Conservation (phyloP, 1,140 invertebrate species). For the Cydia strobilella region DNA sequence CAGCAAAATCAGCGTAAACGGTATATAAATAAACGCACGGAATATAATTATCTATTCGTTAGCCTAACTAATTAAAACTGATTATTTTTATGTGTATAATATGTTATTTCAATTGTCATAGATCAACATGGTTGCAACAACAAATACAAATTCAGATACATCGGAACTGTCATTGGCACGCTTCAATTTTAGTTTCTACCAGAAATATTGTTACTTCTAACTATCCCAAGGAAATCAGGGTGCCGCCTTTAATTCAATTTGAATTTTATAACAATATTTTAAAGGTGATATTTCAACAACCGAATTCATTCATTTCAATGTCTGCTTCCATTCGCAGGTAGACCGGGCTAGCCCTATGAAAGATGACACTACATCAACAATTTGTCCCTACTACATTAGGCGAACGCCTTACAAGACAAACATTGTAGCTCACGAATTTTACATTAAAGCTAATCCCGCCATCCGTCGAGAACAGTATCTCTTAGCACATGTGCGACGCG, state of each 20-base stretch:
- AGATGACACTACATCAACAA: slow-evolving; percentile 75
- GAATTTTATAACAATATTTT: slow-evolving; percentile 39
- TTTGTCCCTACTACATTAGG: slow-evolving; percentile 62
- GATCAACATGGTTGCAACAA: slow-evolving; percentile 56
- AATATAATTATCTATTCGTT: too few species aligned
- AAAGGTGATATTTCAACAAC: slow-evolving; percentile 44
- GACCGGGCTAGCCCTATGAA: slow-evolving; percentile 64
- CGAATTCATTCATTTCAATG: neutral
- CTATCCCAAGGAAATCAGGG: slow-evolving; percentile 40
- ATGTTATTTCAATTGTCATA: slow-evolving; percentile 70
- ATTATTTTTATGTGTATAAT: neutral
- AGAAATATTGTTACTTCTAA: slow-evolving; percentile 49
- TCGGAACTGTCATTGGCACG: slow-evolving; percentile 62
- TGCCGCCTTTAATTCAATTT: neutral
- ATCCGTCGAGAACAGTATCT: slow-evolving; percentile 59
- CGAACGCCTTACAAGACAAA: slow-evolving; percentile 70
- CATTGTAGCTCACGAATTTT: slow-evolving; percentile 74
- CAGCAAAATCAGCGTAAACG: too few species aligned
- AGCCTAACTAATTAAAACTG: too few species aligned
- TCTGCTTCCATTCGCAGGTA: slow-evolving; percentile 36
- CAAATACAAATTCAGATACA: slow-evolving; percentile 53
- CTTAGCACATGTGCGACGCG: slow-evolving; percentile 63
- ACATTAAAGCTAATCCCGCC: slow-evolving; percentile 73
- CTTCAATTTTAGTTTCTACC: slow-evolving; percentile 58
- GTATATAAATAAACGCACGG: too few species aligned